A percentile compares a stretch with the other conserved stretches of the same genome.
Evolutionary conservation across 2,888 invertebrate species (phyloP).

Genomic region (Lysandra bellargus): DNA sequence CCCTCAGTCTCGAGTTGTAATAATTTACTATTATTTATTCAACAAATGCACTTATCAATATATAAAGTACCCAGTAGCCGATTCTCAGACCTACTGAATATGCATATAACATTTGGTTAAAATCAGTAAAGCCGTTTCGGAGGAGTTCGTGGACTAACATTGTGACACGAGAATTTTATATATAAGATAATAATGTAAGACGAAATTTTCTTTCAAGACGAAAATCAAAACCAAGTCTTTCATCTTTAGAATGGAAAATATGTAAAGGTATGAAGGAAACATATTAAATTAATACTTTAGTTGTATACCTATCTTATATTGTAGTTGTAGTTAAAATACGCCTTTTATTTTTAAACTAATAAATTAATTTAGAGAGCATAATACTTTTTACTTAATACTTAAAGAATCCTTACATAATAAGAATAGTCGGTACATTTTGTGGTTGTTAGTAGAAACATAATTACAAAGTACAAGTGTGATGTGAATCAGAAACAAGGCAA

Average conservation of each 20-base stretch:
- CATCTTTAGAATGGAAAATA: not conserved
- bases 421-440: not conserved
- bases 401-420: not conserved
- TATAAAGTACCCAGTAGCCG: too few species aligned
- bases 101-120: too few species aligned
- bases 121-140: too few species aligned
- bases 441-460: not conserved
- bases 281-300: too few species aligned
- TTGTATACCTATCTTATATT: not conserved
- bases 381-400: not conserved
- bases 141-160: too few species aligned
- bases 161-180: too few species aligned
- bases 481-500: not conserved
- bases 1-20: too few species aligned
- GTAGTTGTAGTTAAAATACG: not conserved
- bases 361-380: too few species aligned
- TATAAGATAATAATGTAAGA: not conserved
- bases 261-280: not conserved
- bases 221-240: not conserved
- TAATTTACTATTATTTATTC: too few species aligned
- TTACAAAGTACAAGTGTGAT: not conserved
- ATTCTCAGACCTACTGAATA: too few species aligned
- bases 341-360: not conserved
- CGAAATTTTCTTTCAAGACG: not conserved
- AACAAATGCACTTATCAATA: too few species aligned